A percentile compares a stretch with the other conserved stretches of the same genome.
These are phyloP conservation scores for Chelon labrosus DNA, from an alignment of 2,797 vertebrate species.

Conservation along the genomic window DNA sequence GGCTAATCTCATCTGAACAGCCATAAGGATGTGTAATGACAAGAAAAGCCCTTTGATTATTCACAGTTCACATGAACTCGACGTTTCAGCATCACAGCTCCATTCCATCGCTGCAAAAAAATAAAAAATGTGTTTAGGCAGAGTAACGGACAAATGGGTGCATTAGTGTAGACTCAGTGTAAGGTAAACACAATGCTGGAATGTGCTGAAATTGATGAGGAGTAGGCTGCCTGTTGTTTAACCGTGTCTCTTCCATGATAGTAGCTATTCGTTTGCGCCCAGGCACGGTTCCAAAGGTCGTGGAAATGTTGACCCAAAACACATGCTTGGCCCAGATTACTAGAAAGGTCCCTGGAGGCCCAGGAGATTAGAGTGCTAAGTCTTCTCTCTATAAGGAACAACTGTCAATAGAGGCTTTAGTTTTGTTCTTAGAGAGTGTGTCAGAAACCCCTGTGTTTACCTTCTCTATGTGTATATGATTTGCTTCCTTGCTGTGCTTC, in stretches of 20 bases:
- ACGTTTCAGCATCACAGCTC: slow-evolving; percentile 11
- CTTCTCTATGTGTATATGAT: not conserved
- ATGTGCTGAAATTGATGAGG: slow-evolving; percentile 30
- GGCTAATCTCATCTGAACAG: not conserved
- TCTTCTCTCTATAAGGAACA: slow-evolving; percentile 20
- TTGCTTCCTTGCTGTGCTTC: not conserved
- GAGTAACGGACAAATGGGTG: slow-evolving; percentile 19
- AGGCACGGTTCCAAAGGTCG: slow-evolving; percentile 57
- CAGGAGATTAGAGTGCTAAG: slow-evolving; percentile 39
- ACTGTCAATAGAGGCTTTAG: slow-evolving; percentile 7
- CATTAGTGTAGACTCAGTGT: slow-evolving; percentile 22
- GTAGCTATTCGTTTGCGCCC: slow-evolving; percentile 49
- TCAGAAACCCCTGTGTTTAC: not conserved
- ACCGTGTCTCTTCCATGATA: slow-evolving; percentile 62
- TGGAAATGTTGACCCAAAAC: slow-evolving; percentile 29
- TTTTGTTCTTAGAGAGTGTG: not conserved
- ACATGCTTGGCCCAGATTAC: slow-evolving; percentile 35
- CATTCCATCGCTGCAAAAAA: slow-evolving; percentile 13
- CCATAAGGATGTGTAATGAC: slow-evolving; percentile 1
- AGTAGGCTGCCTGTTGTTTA: slow-evolving; percentile 37
- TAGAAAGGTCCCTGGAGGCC: slow-evolving; percentile 29
- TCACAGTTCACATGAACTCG: slow-evolving; percentile 19
- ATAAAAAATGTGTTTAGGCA: slow-evolving; percentile 15
- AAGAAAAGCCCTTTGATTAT: slow-evolving; percentile 30
- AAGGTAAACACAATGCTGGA: slow-evolving; percentile 47